A percentile compares a stretch with the other conserved stretches of the same genome.
Evolutionary conservation across 2,113 vertebrate genomes (phyloP).

Genomic region (Ictalurus furcatus): DNA sequence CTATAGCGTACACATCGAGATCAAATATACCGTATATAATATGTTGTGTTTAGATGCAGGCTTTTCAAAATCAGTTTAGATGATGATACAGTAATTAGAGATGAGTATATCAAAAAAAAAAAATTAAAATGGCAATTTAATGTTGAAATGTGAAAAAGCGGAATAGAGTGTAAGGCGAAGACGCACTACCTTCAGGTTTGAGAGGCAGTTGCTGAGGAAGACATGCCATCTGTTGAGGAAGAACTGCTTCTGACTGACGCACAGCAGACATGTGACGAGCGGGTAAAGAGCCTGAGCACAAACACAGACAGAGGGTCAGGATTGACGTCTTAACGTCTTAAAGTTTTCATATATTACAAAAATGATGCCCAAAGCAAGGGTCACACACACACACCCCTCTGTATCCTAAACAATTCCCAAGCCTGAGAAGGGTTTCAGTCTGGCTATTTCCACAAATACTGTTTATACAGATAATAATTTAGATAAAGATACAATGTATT

Average conservation of each 20-base stretch:
- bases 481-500: not conserved
- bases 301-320: not conserved
- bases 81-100: not conserved
- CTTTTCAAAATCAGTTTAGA: not conserved
- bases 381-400: not conserved
- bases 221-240: constrained; percentile 97
- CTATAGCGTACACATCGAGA: not conserved
- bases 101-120: not conserved
- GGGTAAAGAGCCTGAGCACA: constrained; percentile 88
- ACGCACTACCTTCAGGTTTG: constrained; percentile 89
- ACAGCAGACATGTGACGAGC: constrained; percentile 95
- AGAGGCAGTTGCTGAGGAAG: constrained; percentile 98
- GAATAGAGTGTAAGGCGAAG: not conserved
- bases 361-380: not conserved
- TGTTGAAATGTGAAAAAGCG: too few relatives aligned
- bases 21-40: not conserved
- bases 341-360: not conserved
- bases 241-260: constrained; percentile 98
- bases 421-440: not conserved
- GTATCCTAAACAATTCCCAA: too few relatives aligned
- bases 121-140: not conserved
- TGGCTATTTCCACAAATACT: not conserved
- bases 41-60: not conserved
- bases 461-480: not conserved
- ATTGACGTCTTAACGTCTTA: not conserved